phyloP scores from a whole-genome alignment of 2,888 invertebrate species.

The Adineta ricciae region DNA sequence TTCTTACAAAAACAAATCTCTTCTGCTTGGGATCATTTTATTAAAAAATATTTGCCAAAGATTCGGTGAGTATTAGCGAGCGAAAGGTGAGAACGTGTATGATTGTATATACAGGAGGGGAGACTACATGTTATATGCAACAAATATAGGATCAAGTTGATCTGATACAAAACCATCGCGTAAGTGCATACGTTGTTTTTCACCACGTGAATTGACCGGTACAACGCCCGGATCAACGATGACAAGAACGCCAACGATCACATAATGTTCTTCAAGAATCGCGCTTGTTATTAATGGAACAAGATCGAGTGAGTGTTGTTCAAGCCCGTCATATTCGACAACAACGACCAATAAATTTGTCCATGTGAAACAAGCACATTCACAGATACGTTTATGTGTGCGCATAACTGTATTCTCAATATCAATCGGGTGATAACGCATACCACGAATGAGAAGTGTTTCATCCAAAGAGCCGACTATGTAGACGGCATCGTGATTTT shows the following conservation, averaged over 20 bases:
- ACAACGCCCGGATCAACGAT: slow-evolving; percentile 75
- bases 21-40: neutral
- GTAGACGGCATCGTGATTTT: slow-evolving; percentile 95
- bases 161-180: slow-evolving; percentile 95
- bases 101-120: neutral
- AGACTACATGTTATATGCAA: slow-evolving; percentile 93
- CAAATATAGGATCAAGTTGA: slow-evolving; percentile 96
- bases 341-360: slow-evolving; percentile 95
- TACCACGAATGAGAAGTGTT: slow-evolving; percentile 87
- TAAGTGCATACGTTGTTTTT: slow-evolving; percentile 97
- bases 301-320: slow-evolving; percentile 94
- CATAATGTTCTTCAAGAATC: slow-evolving; percentile 91
- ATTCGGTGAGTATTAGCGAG: neutral
- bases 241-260: slow-evolving; percentile 95
- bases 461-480: slow-evolving; percentile 96
- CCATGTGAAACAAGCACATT: slow-evolving; percentile 99
- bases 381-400: slow-evolving; percentile 94
- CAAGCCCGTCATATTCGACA: slow-evolving; percentile 90
- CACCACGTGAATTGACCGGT: slow-evolving; percentile 64
- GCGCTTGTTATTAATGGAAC: slow-evolving; percentile 94
- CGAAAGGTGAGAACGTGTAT: neutral
- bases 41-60: slow-evolving; percentile 4
- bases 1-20: neutral
- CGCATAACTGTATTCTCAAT: slow-evolving; percentile 93
- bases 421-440: slow-evolving; percentile 96